Evolutionary conservation across 2,113 vertebrate genomes (phyloP), one percentile per base, ranked within the genome.

Genomic region (Athene noctua): DNA sequence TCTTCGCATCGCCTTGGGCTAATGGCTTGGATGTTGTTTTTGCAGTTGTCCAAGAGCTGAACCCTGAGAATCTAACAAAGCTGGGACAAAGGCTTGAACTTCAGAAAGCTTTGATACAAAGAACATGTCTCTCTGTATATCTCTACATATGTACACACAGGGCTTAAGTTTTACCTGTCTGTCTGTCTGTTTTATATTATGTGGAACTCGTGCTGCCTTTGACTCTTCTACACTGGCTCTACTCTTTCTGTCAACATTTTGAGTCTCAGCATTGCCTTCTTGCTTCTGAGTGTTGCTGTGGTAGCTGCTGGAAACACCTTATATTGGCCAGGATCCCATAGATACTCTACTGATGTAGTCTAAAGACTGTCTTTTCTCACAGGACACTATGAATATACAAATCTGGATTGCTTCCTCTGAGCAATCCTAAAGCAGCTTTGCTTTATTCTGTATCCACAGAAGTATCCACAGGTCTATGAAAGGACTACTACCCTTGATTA

Each of bases 401-500:
- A 36, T 57, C 54, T 90, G 71, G 42, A 74, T 36, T 13, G 1
- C 30, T 77, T 90, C 75, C 55, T 78, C 59, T 73, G 38, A 74
- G 88, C 67, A 67, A 47, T 86, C 70, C 68, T 86, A 55, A 92
- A 93, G 63, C 72, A 29, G 20, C 44, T 84, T 80, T 88, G 30
- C 54, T 92, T 90, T 82, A 23, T 74, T 81, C 79, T 80, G 25
- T n/a, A n/a, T 82, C 27, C 57, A 20, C 55, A 77, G 44, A 85
- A 16, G 27, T 90, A 40, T 66, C 86, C 40, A 10, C 52, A 70
- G 11, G n/a, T 67, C 63, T 2, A 3, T 67, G 75, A 72, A 78
- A 84, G 86, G 67, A 34, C 74, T 72, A 15, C 87, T 88, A 80
- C 63, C 90, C 67, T 92, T 88, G 71, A 67, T 85, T 93, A 94